Base-by-base conservation (phyloP, 1,140 invertebrate genomes). In the Acromyrmex charruanus region DNA sequence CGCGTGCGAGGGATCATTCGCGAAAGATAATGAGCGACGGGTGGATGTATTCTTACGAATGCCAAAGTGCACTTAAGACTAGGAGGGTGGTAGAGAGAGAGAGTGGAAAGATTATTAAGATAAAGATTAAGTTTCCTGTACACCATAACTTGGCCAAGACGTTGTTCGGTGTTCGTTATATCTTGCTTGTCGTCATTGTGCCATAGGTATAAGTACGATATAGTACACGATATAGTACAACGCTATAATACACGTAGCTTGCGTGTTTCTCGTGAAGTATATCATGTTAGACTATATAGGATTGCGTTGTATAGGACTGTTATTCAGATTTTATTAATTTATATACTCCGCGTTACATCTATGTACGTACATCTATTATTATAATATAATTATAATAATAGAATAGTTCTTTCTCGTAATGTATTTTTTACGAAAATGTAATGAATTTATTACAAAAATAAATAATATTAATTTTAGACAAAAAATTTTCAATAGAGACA, bases 61-160 rank as follows among this genome's bases (percentile, higher is more conserved):
- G 59, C 14, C 69, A 3, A 28, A 44, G 39, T 44, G 68, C 35
- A 49, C 35, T 61, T 28, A 61, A 74, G 39, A 74, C 9, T 18
- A 55, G 39, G 9, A 49, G 3, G 7, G 28, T 3, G 63, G 1
- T 31, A 31, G 31, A 31, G 31, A 31, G 31, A 31, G 31, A 31
- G 31, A 31, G 6, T 14, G 31, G 44, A 74, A 84, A 74, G 55
- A 74, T 84, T 61, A 74, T 74, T 74, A 84, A 74, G 55, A 74
- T 84, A 84, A 75, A 35, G 28, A 84, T 84, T 84, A 51, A 84
- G 58, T 84, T 49, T 44, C 63, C 61, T 31, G n/a, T 12, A 18
- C 35, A 21, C n/a, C 14, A 53, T 61, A 53, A 49, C 49, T 21
- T 55, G 49, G 35, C 31, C 49, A 74, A 82, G 53, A 59, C 55